Percentiles rank a stretch among this genome's conserved stretches.
These are phyloP conservation scores for Camarhynchus parvulus DNA, from an alignment of 2,113 vertebrate genomes.

Conservation along the genomic window DNA sequence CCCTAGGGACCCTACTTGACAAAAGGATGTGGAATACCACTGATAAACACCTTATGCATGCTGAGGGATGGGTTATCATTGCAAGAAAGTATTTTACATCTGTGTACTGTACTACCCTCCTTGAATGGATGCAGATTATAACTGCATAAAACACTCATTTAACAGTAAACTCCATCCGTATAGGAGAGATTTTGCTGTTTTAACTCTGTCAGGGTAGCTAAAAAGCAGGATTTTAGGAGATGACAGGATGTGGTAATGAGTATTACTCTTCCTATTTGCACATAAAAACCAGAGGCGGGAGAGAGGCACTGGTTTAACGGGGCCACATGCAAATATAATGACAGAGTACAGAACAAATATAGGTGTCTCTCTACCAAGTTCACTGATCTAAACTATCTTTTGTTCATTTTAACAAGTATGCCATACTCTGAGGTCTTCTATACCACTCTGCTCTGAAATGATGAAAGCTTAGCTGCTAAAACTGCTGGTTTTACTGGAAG, in stretches of 20 bases:
- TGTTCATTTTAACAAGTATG: not conserved
- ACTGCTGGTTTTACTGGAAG: not conserved
- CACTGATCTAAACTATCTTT: not conserved
- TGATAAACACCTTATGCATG: not conserved
- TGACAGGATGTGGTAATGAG: not conserved
- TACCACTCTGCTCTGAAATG: not conserved
- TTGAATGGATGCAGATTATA: not conserved
- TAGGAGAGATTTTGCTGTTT: not conserved
- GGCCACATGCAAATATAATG: not conserved
- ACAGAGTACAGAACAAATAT: not conserved
- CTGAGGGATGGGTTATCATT: not conserved
- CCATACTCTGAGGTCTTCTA: not conserved
- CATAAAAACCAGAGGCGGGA: not conserved
- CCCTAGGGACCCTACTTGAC: not conserved
- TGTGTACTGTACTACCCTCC: not conserved
- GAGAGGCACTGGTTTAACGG: not conserved
- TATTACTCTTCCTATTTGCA: not conserved
- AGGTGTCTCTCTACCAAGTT: not conserved
- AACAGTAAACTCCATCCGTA: not conserved
- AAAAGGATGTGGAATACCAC: not conserved
- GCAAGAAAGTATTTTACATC: not conserved
- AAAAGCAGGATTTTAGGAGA: not conserved
- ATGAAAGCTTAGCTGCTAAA: not conserved
- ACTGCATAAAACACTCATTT: not conserved
- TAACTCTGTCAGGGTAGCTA: not conserved